Evolutionary conservation across 2,888 invertebrate species (phyloP).

Genomic region (Steinernema carpocapsae): DNA sequence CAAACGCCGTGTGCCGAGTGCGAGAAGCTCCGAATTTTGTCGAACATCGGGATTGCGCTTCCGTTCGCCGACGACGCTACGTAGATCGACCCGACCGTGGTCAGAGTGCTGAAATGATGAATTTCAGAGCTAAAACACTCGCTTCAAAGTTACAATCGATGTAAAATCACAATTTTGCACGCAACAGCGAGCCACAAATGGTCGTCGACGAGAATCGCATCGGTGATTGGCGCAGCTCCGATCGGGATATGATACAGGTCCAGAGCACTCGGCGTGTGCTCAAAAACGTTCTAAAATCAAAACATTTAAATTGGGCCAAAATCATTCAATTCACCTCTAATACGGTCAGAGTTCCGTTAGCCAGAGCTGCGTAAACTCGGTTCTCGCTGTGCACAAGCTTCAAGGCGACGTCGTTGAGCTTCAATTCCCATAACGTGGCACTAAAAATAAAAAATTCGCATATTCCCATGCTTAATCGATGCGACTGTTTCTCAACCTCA

Average conservation of each 20-base stretch:
- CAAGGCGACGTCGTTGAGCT: constrained; percentile 72
- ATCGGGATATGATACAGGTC: constrained; percentile 72
- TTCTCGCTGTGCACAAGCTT: constrained; percentile 69
- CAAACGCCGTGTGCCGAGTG: constrained; percentile 71
- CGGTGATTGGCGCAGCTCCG: constrained; percentile 72
- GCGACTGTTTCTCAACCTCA: not conserved
- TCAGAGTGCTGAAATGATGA: constrained; percentile 49
- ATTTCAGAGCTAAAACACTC: no score
- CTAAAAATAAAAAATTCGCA: constrained; percentile 51
- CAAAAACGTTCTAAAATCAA: constrained; percentile 57
- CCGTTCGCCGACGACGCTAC: constrained; percentile 71
- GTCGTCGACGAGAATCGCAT: constrained; percentile 69
- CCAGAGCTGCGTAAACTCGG: constrained; percentile 71
- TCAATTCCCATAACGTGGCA: constrained; percentile 70
- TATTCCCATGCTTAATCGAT: no score
- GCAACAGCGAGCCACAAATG: constrained; percentile 72
- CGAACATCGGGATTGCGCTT: constrained; percentile 54
- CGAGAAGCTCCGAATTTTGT: constrained; percentile 61
- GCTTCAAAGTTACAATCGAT: constrained; percentile 70
- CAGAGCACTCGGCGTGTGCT: constrained; percentile 61
- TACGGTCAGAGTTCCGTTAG: constrained; percentile 73
- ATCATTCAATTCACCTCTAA: constrained; percentile 70
- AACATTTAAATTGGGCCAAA: not conserved
- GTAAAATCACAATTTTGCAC: constrained; percentile 71
- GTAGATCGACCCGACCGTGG: constrained; percentile 66